Conservation (phyloP, 2,797 vertebrate species). For the Pipistrellus pygmaeus region DNA sequence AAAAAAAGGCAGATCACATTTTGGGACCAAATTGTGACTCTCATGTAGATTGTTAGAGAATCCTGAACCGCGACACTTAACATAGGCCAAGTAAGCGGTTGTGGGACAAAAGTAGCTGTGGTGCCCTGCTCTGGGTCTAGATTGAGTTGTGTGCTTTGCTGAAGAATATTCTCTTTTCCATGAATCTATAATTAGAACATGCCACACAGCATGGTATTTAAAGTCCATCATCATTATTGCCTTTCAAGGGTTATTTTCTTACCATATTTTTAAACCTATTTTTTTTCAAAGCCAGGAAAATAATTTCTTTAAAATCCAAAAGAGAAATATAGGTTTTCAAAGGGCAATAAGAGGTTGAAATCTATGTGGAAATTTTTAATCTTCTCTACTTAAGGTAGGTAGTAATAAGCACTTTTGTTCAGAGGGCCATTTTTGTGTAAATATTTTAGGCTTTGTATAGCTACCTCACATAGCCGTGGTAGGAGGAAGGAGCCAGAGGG, state of each 20-base stretch:
- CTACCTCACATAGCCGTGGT: neutral
- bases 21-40: neutral
- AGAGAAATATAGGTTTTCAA: neutral
- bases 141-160: neutral
- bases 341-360: neutral
- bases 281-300: neutral
- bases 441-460: neutral
- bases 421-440: neutral
- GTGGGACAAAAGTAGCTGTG: neutral
- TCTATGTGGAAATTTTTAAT: neutral
- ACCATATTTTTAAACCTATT: constrained; percentile 44
- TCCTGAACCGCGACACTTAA: neutral
- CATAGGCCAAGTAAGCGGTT: accelerated
- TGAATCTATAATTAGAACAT: constrained; percentile 4
- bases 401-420: neutral
- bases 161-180: neutral
- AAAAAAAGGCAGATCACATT: neutral
- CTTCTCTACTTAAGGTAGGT: neutral
- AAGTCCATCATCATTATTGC: neutral
- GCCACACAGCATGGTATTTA: neutral
- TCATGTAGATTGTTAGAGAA: neutral
- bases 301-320: neutral
- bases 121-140: neutral
- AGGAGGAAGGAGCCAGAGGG: neutral
- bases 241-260: constrained; percentile 6